Percentiles rank a stretch among this genome's conserved stretches.
These are phyloP conservation scores for Cyanocitta stelleri DNA, from an alignment of 2,113 vertebrate species.

Conservation along the genomic window DNA sequence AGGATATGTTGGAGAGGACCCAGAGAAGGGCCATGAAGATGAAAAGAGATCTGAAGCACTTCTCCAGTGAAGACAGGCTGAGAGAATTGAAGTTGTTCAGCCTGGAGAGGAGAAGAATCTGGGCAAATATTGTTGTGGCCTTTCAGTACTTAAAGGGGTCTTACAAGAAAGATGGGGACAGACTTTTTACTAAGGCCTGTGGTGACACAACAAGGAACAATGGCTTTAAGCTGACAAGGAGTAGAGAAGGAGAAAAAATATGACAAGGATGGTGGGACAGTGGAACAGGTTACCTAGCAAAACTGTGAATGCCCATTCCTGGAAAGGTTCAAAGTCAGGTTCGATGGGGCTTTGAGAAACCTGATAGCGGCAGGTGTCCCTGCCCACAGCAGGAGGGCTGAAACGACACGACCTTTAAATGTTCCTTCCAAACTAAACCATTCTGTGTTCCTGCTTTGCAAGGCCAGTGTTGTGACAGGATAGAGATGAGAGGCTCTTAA, in stretches of 20 bases:
- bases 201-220: neutral
- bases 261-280: rapidly evolving
- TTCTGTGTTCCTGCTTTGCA: neutral
- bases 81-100: neutral
- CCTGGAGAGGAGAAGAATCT: neutral
- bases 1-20: neutral
- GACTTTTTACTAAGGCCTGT: neutral
- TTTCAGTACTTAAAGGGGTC: neutral
- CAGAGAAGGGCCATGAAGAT: neutral
- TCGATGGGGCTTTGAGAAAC: neutral
- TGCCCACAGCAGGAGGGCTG: neutral
- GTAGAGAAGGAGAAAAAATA: neutral
- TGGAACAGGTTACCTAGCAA: neutral
- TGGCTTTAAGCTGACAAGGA: neutral
- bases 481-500: neutral
- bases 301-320: neutral
- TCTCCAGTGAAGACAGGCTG: neutral
- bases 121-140: neutral
- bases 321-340: neutral
- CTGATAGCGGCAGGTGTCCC: neutral
- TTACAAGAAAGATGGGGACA: neutral
- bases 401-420: neutral
- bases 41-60: neutral
- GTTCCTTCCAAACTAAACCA: neutral
- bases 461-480: neutral